Percentiles rank a stretch among this genome's conserved stretches.
Conservation (phyloP, 1,140 invertebrate genomes). For the Helicoverpa zea region DNA sequence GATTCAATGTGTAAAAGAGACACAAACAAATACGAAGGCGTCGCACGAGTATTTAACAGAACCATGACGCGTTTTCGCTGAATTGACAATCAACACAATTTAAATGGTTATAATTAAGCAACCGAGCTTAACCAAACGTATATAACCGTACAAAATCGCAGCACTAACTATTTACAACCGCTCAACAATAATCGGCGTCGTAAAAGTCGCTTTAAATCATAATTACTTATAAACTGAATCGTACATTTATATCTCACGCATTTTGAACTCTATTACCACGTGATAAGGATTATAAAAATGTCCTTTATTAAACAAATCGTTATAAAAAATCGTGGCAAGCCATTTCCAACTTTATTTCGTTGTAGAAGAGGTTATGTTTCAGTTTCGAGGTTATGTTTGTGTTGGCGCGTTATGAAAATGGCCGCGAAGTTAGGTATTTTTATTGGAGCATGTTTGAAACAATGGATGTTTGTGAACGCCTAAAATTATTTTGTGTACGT, state of each 20-base stretch:
- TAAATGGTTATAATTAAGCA: slow-evolving; percentile 51
- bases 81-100: slow-evolving; percentile 49
- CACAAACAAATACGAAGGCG: not conserved
- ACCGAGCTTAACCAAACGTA: slow-evolving; percentile 45
- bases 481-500: slow-evolving; percentile 50
- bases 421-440: slow-evolving; percentile 64
- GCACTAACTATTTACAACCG: slow-evolving; percentile 57
- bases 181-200: slow-evolving; percentile 65
- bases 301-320: slow-evolving; percentile 50
- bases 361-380: slow-evolving; percentile 23
- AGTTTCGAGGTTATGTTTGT: slow-evolving; percentile 48
- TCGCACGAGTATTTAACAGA: slow-evolving; percentile 10
- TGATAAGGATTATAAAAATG: slow-evolving; percentile 53
- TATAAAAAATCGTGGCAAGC: slow-evolving; percentile 32
- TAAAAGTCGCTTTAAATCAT: slow-evolving; percentile 71
- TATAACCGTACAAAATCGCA: slow-evolving; percentile 58
- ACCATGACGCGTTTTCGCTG: slow-evolving; percentile 43
- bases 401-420: slow-evolving; percentile 63
- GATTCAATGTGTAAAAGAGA: not conserved
- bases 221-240: slow-evolving; percentile 63
- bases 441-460: slow-evolving; percentile 65
- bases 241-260: slow-evolving; percentile 46
- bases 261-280: slow-evolving; percentile 56
- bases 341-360: slow-evolving; percentile 32
- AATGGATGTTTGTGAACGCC: slow-evolving; percentile 58